A percentile compares a stretch with the other conserved stretches of the same genome.
These are phyloP conservation scores for Ophion slaviceki DNA, from an alignment of 2,888 invertebrate species.

Conservation along the genomic window DNA sequence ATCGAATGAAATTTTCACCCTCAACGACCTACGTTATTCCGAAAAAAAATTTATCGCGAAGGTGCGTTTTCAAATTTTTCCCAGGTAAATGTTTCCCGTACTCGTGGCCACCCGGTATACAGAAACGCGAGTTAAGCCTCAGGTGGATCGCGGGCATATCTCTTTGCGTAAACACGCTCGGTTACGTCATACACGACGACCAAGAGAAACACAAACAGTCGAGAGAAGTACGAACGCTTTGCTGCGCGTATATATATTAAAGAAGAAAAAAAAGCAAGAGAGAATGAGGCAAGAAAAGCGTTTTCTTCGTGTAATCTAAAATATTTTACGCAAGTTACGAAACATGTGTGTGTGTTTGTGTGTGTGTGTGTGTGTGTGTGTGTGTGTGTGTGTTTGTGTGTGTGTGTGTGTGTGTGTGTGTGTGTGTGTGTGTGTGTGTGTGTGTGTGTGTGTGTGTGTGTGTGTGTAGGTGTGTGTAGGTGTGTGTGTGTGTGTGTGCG, in stretches of 20 bases:
- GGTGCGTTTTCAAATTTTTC: not conserved
- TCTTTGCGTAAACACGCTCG: constrained; percentile 72
- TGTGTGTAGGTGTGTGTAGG: too few species aligned
- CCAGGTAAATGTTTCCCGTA: not conserved
- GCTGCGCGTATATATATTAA: constrained; percentile 32
- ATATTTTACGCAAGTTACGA: constrained; percentile 15
- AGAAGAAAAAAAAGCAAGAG: not conserved
- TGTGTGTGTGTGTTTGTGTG: too few species aligned
- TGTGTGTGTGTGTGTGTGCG: too few species aligned
- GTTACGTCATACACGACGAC: constrained; percentile 71
- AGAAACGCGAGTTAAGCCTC: constrained; percentile 46
- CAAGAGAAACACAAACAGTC: constrained; percentile 35
- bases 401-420: too few species aligned
- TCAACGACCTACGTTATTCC: not conserved
- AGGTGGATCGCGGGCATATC: constrained; percentile 70
- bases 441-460: too few species aligned
- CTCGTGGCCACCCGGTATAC: constrained; percentile 5
- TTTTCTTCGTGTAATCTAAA: constrained; percentile 25
- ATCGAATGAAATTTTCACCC: too few species aligned
- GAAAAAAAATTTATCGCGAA: not conserved
- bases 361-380: too few species aligned
- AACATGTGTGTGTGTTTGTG: not conserved
- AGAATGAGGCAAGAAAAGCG: not conserved
- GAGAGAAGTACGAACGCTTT: constrained; percentile 21
- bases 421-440: too few species aligned